Evolutionary conservation across 2,113 vertebrate genomes (phyloP).

Genomic region (Morphnarchus princeps): DNA sequence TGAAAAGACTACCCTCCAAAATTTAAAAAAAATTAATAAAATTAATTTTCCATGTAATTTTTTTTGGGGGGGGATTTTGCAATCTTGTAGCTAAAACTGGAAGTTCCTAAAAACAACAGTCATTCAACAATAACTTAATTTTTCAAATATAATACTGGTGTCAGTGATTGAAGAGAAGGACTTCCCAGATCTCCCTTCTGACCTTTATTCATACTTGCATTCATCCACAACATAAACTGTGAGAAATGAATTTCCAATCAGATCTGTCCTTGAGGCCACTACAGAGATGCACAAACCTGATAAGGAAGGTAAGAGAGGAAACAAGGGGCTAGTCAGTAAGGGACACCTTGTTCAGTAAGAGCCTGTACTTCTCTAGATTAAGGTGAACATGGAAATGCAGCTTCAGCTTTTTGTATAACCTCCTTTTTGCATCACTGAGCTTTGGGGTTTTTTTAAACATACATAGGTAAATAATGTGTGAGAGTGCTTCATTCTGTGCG

Average conservation of each 20-base stretch:
- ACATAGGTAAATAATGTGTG: neutral
- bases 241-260: neutral
- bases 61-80: neutral
- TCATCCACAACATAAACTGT: neutral
- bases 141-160: neutral
- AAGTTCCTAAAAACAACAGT: neutral
- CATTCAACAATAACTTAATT: neutral
- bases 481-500: neutral
- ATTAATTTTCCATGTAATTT: too few relatives aligned
- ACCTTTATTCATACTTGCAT: neutral
- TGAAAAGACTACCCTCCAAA: neutral
- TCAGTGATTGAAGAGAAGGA: neutral
- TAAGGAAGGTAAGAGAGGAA: neutral
- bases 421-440: neutral
- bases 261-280: neutral
- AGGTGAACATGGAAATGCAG: neutral
- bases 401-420: neutral
- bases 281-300: neutral
- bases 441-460: neutral
- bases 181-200: neutral
- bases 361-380: neutral
- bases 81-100: neutral
- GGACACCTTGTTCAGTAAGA: neutral
- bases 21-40: neutral
- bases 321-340: neutral